Percentiles rank a stretch among this genome's conserved stretches.
Conservation (phyloP, 2,888 invertebrate species). For the Thalpophila matura region DNA sequence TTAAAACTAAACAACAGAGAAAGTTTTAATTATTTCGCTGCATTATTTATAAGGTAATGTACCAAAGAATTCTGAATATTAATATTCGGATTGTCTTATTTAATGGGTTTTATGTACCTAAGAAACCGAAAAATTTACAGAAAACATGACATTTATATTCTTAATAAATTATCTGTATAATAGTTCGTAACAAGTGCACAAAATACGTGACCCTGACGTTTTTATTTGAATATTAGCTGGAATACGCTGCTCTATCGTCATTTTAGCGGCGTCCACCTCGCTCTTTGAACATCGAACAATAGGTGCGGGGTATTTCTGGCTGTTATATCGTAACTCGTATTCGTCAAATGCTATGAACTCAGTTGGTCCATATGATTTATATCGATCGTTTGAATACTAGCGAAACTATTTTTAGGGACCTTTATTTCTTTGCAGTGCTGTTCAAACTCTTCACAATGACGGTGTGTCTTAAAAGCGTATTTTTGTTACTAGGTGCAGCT, state of each 20-base stretch:
- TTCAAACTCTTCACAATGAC: constrained; percentile 12
- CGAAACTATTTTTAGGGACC: constrained; percentile 26
- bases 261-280: constrained; percentile 62
- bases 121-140: constrained; percentile 25
- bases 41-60: no score
- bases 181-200: background rate
- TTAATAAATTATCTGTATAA: background rate
- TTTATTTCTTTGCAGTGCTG: constrained; percentile 15
- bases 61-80: constrained; percentile 2
- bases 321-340: constrained; percentile 65
- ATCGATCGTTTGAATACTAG: constrained; percentile 50
- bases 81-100: no score
- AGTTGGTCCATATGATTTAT: constrained; percentile 52
- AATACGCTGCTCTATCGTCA: constrained; percentile 42
- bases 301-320: constrained; percentile 72
- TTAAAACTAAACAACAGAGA: constrained; percentile 1
- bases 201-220: constrained; percentile 1
- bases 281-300: constrained; percentile 77
- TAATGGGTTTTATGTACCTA: no score
- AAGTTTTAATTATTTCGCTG: constrained; percentile 19
- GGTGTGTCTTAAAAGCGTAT: background rate
- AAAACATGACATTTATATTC: constrained; percentile 11
- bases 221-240: constrained; percentile 23
- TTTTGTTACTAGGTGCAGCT: constrained; percentile 8
- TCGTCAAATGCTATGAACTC: constrained; percentile 67